These are phyloP conservation scores for Siniperca knerii DNA, from an alignment of 2,113 vertebrate genomes.

Conservation along the genomic window DNA sequence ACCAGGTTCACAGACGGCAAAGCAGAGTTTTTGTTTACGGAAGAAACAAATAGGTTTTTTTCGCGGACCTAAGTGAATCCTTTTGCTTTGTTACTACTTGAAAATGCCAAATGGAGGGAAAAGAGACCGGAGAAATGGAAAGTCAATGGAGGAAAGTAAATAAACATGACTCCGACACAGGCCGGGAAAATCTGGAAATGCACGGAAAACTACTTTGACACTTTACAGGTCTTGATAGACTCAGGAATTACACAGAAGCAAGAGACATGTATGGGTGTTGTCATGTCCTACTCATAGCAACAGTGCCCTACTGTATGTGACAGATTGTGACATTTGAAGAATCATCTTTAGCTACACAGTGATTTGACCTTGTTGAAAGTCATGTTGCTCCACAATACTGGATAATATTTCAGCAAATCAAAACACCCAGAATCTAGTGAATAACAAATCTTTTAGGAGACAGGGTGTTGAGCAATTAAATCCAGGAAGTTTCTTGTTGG, in stretches of 20 bases:
- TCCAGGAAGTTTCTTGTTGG: background rate
- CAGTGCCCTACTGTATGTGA: background rate
- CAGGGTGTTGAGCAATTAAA: background rate
- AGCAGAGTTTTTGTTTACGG: conserved; percentile 18
- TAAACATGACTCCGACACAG: conserved; percentile 29
- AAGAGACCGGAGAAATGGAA: conserved; percentile 49
- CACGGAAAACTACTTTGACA: conserved; percentile 39
- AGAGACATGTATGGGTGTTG: background rate
- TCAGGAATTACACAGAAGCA: conserved; percentile 1
- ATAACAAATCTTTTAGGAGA: background rate
- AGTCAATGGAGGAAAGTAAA: conserved; percentile 57
- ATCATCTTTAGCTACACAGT: background rate
- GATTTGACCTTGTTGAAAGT: background rate
- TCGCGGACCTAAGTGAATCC: background rate
- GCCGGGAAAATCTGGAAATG: conserved; percentile 49
- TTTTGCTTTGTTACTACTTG: conserved; percentile 20
- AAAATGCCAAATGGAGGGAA: conserved; percentile 49
- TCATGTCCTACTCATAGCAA: background rate
- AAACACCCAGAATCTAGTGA: background rate
- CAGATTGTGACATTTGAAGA: background rate
- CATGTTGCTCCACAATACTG: background rate
- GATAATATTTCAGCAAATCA: background rate
- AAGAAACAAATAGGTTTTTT: conserved; percentile 20
- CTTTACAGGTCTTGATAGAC: conserved; percentile 15
- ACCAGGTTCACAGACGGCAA: conserved; percentile 13